Conservation (phyloP, 2,888 invertebrate genomes). For the Nemoura dubitans region DNA sequence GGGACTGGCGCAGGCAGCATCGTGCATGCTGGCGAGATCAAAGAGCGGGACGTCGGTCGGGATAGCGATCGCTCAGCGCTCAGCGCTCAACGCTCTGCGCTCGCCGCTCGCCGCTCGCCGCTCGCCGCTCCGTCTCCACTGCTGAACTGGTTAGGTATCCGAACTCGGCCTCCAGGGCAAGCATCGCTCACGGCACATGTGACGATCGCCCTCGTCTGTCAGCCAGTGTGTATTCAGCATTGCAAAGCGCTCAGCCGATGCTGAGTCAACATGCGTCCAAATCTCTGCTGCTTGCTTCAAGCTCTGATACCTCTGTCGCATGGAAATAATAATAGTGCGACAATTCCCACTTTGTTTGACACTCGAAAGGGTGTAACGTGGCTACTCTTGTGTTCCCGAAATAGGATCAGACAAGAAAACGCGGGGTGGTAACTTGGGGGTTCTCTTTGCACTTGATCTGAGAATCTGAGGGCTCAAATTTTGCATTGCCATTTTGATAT, state of each 20-base stretch:
- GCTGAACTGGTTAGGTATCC: background rate
- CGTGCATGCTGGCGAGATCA: constrained; percentile 23
- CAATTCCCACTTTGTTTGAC: constrained; percentile 19
- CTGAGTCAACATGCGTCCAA: constrained; percentile 44
- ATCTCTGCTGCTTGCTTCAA: constrained; percentile 31
- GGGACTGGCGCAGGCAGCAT: background rate
- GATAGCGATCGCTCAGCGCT: background rate
- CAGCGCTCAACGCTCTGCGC: background rate
- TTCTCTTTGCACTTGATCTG: background rate
- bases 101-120: background rate
- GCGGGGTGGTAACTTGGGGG: background rate
- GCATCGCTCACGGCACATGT: background rate
- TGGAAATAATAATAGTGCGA: constrained; percentile 23
- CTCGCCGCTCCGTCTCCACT: background rate
- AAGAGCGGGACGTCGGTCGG: too few relatives aligned
- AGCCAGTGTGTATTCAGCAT: constrained; percentile 35
- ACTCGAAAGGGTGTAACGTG: constrained; percentile 15
- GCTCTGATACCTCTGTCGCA: constrained; percentile 8
- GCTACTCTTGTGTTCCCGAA: too few relatives aligned
- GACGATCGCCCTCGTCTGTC: background rate
- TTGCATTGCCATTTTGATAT: too few relatives aligned
- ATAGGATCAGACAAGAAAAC: background rate
- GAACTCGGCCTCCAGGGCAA: background rate
- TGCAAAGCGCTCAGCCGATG: constrained; percentile 42
- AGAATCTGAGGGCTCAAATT: too few relatives aligned